Percentiles rank a stretch among this genome's conserved stretches.
phyloP scores from a whole-genome alignment of 2,797 vertebrate species.

The Rhinella marina region DNA sequence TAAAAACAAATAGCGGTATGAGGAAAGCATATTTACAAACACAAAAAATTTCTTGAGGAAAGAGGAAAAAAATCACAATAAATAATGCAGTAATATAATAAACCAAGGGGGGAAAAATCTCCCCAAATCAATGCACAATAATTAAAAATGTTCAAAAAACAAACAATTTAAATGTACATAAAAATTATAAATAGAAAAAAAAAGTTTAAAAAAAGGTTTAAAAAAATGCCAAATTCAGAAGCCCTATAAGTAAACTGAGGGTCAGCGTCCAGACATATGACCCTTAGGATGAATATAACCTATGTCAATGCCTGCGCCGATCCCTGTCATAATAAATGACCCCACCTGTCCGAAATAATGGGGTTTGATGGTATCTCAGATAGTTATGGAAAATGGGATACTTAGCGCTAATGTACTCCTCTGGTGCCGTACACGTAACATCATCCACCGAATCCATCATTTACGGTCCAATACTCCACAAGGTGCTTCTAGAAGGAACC shows the following conservation, averaged over 20 bases:
- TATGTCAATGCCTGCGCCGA: background rate
- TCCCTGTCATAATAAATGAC: constrained; percentile 23
- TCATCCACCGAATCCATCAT: constrained; percentile 19
- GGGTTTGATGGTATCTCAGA: constrained; percentile 26
- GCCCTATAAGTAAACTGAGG: background rate
- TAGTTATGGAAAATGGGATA: constrained; percentile 26
- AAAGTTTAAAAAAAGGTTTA: background rate
- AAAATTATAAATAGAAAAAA: background rate
- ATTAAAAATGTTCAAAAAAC: too few relatives aligned
- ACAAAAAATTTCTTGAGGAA: too few relatives aligned
- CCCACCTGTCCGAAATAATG: constrained; percentile 44
- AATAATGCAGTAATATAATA: too few relatives aligned
- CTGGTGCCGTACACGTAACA: background rate
- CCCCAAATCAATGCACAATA: too few relatives aligned
- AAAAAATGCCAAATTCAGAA: background rate
- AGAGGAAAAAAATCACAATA: too few relatives aligned
- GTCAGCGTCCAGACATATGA: background rate
- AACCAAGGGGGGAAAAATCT: too few relatives aligned
- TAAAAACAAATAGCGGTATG: too few relatives aligned
- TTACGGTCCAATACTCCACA: constrained; percentile 8
- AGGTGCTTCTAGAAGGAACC: too few relatives aligned
- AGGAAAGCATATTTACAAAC: too few relatives aligned
- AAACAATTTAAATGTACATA: too few relatives aligned
- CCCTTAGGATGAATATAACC: too few relatives aligned
- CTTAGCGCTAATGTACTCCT: constrained; percentile 18